These are phyloP conservation scores for Stenodera caucasica DNA, from an alignment of 2,888 invertebrate genomes.

Conservation along the genomic window DNA sequence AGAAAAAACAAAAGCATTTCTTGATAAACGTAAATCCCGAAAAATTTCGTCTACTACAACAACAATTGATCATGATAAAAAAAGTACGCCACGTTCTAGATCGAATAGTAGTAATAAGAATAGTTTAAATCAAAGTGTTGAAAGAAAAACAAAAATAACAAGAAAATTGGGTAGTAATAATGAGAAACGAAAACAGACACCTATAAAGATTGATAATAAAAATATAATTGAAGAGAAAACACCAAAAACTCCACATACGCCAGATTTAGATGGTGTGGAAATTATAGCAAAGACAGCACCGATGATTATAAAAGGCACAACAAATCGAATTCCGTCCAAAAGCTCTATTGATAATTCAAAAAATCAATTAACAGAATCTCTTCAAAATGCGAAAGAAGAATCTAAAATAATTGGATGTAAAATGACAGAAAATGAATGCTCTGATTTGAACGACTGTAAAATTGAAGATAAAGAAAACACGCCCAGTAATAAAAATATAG, in stretches of 20 bases:
- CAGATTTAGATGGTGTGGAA: conserved; percentile 1
- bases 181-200: background rate
- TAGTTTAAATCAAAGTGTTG: background rate
- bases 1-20: conserved; percentile 18
- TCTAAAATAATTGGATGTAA: background rate
- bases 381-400: background rate
- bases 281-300: background rate
- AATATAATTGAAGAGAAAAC: background rate
- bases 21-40: conserved; percentile 22
- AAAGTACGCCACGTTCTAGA: background rate
- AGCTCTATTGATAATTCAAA: background rate
- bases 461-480: background rate
- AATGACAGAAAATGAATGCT: background rate
- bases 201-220: background rate
- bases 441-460: background rate
- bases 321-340: background rate
- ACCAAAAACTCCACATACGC: background rate
- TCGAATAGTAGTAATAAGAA: background rate
- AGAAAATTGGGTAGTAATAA: conserved; percentile 1
- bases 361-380: background rate
- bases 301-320: background rate
- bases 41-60: conserved; percentile 10
- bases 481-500: background rate
- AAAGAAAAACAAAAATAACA: background rate
- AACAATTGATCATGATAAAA: background rate